These are phyloP conservation scores for Cuculus canorus DNA, from an alignment of 2,797 vertebrate genomes.

Conservation along the genomic window DNA sequence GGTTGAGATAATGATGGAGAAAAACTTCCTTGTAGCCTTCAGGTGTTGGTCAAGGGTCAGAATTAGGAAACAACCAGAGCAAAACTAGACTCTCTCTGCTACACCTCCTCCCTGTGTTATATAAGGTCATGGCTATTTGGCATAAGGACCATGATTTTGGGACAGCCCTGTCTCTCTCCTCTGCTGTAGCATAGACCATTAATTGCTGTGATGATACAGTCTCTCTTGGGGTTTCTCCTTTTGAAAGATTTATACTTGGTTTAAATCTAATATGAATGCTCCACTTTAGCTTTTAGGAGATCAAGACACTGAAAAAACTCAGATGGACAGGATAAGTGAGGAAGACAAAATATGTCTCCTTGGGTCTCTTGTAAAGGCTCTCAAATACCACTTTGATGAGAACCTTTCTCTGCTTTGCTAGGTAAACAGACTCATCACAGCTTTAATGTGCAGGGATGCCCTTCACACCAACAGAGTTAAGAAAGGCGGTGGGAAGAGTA, in stretches of 20 bases:
- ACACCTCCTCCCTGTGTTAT: not conserved
- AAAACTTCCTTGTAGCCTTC: not conserved
- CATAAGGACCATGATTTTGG: not conserved
- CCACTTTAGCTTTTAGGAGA: not conserved
- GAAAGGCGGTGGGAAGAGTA: not conserved
- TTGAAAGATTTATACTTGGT: not conserved
- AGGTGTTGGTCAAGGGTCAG: not conserved
- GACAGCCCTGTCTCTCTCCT: not conserved
- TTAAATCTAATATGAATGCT: not conserved
- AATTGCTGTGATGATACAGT: not conserved
- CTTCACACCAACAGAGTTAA: not conserved
- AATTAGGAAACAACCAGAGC: not conserved
- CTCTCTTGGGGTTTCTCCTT: not conserved
- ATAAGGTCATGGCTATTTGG: not conserved
- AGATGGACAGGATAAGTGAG: not conserved
- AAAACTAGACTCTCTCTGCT: not conserved
- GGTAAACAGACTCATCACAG: not conserved
- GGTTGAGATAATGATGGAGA: not conserved
- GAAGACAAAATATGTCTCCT: not conserved
- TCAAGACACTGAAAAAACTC: not conserved
- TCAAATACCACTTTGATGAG: not conserved
- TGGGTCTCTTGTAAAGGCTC: not conserved
- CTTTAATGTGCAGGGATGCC: not conserved
- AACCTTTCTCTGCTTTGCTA: not conserved
- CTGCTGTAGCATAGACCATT: not conserved